Percentiles rank a stretch among this genome's conserved stretches.
These are phyloP conservation scores for Hydractinia echinata DNA, from an alignment of 30 jellyfish, hydroid and myxozoan genomes.

Conservation along the genomic window DNA sequence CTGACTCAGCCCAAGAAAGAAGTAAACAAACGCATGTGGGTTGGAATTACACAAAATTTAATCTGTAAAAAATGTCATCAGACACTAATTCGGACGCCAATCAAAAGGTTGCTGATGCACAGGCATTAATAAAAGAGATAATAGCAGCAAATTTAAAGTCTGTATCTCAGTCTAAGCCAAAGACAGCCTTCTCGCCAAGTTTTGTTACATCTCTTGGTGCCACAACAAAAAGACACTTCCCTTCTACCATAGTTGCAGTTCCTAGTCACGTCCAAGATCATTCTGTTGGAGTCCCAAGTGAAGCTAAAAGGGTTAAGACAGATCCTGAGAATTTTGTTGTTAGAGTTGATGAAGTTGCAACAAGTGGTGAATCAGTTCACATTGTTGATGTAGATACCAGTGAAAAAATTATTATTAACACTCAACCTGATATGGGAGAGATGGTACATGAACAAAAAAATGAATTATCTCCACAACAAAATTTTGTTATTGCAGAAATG, in stretches of 20 bases:
- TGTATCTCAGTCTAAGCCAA: background rate
- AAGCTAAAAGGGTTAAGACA: background rate
- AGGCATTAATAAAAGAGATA: constrained; percentile 27
- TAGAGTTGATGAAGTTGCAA: background rate
- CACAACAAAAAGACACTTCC: background rate
- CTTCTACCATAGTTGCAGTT: constrained; percentile 2
- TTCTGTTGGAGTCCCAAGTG: constrained; percentile 3
- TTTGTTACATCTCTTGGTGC: constrained; percentile 12
- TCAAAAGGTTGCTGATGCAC: constrained; percentile 17
- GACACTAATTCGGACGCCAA: background rate
- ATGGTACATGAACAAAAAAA: background rate
- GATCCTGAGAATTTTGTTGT: constrained; percentile 13
- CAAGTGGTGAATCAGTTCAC: constrained; percentile 7
- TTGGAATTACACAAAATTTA: background rate
- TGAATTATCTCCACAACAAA: background rate
- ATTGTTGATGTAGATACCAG: constrained; percentile 18
- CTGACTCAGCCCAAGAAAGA: constrained; percentile 32
- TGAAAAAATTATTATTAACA: constrained; percentile 5
- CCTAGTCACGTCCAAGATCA: constrained; percentile 27
- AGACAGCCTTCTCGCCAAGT: background rate
- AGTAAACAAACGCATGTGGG: constrained; percentile 39
- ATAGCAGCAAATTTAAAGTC: constrained; percentile 28
- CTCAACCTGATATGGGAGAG: background rate
- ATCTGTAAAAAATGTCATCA: background rate
- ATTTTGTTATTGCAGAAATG: constrained; percentile 28